Conservation (phyloP, 2,113 vertebrate genomes). For the Lamprotornis superbus region DNA sequence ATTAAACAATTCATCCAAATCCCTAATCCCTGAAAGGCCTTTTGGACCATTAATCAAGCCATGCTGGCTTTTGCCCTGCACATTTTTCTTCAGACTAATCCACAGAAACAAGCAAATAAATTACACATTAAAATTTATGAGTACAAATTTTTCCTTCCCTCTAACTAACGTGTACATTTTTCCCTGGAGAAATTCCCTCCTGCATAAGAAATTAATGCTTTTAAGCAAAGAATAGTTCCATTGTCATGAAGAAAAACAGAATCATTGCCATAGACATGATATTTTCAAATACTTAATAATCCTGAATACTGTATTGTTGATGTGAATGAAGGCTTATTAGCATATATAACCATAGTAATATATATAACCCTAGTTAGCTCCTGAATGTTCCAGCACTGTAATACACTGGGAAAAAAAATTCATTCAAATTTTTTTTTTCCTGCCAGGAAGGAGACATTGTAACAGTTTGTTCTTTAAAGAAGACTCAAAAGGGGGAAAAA, state of each 20-base stretch:
- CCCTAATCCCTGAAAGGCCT: conserved; percentile 12
- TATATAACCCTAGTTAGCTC: not conserved
- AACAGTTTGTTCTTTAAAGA: not conserved
- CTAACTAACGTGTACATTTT: conserved; percentile 32
- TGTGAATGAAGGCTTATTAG: not conserved
- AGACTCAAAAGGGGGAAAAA: not conserved
- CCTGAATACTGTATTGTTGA: not conserved
- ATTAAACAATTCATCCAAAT: not conserved
- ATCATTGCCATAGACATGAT: not conserved
- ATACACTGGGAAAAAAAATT: not conserved
- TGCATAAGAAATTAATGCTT: conserved; percentile 54
- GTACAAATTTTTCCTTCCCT: conserved; percentile 21
- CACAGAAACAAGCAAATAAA: conserved; percentile 49
- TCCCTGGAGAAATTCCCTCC: conserved; percentile 46
- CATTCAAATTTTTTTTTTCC: not conserved
- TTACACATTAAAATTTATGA: conserved; percentile 58
- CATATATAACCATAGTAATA: not conserved
- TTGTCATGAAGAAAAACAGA: not conserved
- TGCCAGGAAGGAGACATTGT: not conserved
- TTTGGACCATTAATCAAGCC: conserved; percentile 7
- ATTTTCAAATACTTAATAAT: not conserved
- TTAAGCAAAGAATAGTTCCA: conserved; percentile 5
- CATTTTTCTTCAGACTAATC: conserved; percentile 47
- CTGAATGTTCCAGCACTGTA: not conserved
- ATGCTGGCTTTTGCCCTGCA: not conserved